These are phyloP conservation scores for Aelia acuminata DNA, from an alignment of 2,888 invertebrate genomes.

Conservation along the genomic window DNA sequence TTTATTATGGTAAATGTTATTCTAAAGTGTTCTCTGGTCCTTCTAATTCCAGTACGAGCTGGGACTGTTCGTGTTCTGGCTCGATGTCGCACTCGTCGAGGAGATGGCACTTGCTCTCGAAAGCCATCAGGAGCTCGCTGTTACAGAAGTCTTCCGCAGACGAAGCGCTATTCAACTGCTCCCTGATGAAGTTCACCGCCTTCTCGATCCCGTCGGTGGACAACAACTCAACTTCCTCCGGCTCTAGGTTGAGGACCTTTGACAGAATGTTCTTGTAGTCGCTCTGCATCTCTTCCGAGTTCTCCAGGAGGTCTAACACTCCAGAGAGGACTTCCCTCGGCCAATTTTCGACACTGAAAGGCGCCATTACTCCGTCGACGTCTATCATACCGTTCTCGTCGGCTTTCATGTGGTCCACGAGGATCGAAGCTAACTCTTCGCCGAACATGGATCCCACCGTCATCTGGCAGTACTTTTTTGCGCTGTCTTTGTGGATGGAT, in stretches of 20 bases:
- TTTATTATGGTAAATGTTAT: not conserved
- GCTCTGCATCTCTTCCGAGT: not conserved
- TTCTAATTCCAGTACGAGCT: not conserved
- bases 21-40: not conserved
- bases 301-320: not conserved
- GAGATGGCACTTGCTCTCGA: not conserved
- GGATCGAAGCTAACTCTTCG: conserved; percentile 53
- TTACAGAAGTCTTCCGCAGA: not conserved
- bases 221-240: not conserved
- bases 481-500: not conserved
- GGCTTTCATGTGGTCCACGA: conserved; percentile 60
- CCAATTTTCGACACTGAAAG: not conserved
- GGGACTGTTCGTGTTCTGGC: not conserved
- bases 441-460: conserved; percentile 58
- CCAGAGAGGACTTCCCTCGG: not conserved
- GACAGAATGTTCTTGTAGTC: not conserved
- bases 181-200: not conserved
- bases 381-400: conserved; percentile 60
- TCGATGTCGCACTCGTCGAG: not conserved
- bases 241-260: not conserved
- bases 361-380: conserved; percentile 18
- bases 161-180: not conserved
- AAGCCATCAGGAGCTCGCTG: not conserved
- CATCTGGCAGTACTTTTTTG: not conserved
- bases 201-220: not conserved